Base-by-base conservation (phyloP, 1,140 invertebrate genomes). In the Aphis gossypii region DNA sequence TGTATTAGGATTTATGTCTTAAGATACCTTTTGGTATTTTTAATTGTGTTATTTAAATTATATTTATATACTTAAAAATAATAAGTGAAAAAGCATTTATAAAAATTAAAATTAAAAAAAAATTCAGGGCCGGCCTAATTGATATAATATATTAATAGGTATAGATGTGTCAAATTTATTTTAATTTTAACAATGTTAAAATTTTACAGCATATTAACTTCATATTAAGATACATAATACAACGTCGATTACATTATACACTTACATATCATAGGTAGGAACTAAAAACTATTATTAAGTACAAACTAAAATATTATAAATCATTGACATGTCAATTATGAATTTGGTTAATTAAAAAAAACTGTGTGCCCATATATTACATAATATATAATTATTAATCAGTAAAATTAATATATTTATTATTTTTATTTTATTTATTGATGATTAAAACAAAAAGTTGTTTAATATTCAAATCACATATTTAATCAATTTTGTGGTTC, bases 401-500 rank as follows among this genome's bases (percentile, higher is more conserved):
- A 20, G 60, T 76, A 76, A 84, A 84, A 84, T 41, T 84, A 44
- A 44, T 83, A 25, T 84, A 25, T 44, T 44, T 84, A 84, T 51
- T 51, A 51, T 48, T 46, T 11, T 46, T 4, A 41, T 41, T 83
- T 38, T 23, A 38, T 83, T 2, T n/a, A 76, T 76, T 76, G 14
- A 23, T 48, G 68, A 44, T 56, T 46, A 44, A 82, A 82, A 84
- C 23, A 54, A 8, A 93, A 30, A 76, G 60, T 76, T 84, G 35
- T 93, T 76, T 41, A 51, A 93, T 93, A 56, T 93, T 83, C 38
- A 35, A 86, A 84, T 93, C 92, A 35, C 38, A 51, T 93, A 46
- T 48, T 93, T 38, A 86, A 48, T 93, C 76, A 93, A 51, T 46
- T 60, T 87, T 84, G 8, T 38, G 35, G 9, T n/a, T 54, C 35